Base-by-base conservation (phyloP, 2,888 invertebrate genomes). In the Lasioglossum vierecki region DNA sequence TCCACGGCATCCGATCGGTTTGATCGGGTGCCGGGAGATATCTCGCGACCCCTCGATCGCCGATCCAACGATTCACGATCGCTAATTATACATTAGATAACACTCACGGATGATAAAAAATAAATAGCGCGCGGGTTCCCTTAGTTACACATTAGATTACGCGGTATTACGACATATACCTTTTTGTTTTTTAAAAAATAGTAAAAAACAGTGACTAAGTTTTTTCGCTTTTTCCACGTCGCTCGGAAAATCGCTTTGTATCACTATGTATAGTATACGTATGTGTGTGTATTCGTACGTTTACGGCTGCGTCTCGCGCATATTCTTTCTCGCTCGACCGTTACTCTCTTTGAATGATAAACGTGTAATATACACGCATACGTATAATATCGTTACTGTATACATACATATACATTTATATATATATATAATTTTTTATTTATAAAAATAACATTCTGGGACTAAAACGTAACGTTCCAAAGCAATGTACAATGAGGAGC, bases 201-300 rank as follows among this genome's bases (percentile, higher is more conserved):
- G 93, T 94, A 93, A 93, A 94, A 94, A 94, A 94, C 94, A 94
- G 93, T 94, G 94, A 94, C 94, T 94, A 94, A 94, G 93, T 94
- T 93, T 84, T 63, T 79, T 92, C 91, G 92, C 91, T 89, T 89
- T 92, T 93, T 93, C 90, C 92, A 91, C 89, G 89, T 91, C 93
- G 91, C 89, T 91, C 91, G 91, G 93, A 92, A 93, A 93, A 92
- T 93, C 92, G 92, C 91, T 92, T 84, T 92, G 90, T 92, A 92
- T 91, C 89, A 90, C 87, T 90, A 91, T 89, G 85, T 83, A 78
- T 89, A 84, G 71, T 82, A 82, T 82, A 80, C 86, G 80, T 88
- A 82, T 82, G 78, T 85, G 87, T 70, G n/a, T 70, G 41, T n/a
- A 70, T 70, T 68, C 68, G 39, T 39, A 39, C 68, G 18, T 70